phyloP scores from a whole-genome alignment of 1,140 invertebrate species.

The Euwallacea fornicatus region DNA sequence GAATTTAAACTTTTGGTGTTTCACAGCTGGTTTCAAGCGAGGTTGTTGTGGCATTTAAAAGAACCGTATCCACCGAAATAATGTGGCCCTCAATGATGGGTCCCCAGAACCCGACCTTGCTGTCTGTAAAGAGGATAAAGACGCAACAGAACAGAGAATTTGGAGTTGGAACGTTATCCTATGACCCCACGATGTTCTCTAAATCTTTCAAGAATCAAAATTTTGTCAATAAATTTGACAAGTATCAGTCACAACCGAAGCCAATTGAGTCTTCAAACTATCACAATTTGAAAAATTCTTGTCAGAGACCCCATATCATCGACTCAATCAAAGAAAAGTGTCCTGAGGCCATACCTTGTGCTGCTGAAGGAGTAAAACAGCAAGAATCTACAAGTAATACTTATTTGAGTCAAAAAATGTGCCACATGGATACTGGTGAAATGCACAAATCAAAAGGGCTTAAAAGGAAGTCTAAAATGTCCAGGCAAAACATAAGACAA shows the following conservation, averaged over 20 bases:
- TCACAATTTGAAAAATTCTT: slow-evolving; percentile 21
- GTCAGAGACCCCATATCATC: slow-evolving; percentile 21
- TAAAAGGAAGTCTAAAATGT: too few species aligned
- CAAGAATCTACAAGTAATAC: neutral
- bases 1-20: slow-evolving; percentile 17
- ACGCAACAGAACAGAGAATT: slow-evolving; percentile 9
- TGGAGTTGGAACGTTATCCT: slow-evolving; percentile 1
- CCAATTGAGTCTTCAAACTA: slow-evolving; percentile 11
- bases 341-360: slow-evolving; percentile 22
- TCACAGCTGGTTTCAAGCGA: slow-evolving; percentile 11
- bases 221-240: slow-evolving; percentile 38
- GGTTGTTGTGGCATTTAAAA: slow-evolving; percentile 15
- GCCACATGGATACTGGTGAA: too few species aligned
- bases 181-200: slow-evolving; percentile 10
- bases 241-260: slow-evolving; percentile 8
- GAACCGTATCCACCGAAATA: slow-evolving; percentile 1
- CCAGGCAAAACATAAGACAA: too few species aligned
- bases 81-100: slow-evolving; percentile 26
- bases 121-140: neutral
- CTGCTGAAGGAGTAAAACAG: neutral
- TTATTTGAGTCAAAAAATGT: too few species aligned
- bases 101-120: neutral
- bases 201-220: slow-evolving; percentile 39
- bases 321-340: slow-evolving; percentile 30
- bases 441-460: too few species aligned